Evolutionary conservation across 1,140 invertebrate genomes (phyloP), one percentile per base, ranked within the genome.

Genomic region (Aleiodes sp.): DNA sequence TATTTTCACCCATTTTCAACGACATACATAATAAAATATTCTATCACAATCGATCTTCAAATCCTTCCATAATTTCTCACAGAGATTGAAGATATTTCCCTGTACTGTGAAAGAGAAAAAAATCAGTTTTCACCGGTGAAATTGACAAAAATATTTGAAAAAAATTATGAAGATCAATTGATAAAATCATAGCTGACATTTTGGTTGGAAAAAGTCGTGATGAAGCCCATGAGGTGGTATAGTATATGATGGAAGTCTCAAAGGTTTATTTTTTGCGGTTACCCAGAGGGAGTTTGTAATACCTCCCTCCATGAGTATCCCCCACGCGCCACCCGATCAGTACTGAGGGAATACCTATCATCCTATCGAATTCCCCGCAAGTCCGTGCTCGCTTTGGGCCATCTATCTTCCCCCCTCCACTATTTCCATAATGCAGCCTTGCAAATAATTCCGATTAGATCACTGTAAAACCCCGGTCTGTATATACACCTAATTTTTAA

Each of bases 391-490:
- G 66, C 66, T 68, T 24, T 14, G 10, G 57, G 66, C 35, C 24
- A 68, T 68, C n/a, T 43, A 24, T 61, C 37, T 46, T 33, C 41
- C 26, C 35, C 65, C 57, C 33, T 46, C 31, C 65, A 26, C 35
- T 35, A 68, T 62, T 68, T 68, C 62, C 66, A 62, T 52, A 29
- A 68, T 68, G 57, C 59, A 68, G 66, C 39, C 59, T 61, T 62
- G 66, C 57, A 62, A 68, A 67, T 67, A 67, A 61, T 68, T 68
- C 35, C 37, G 66, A 68, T 68, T 68, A 68, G 31, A 68, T 68
- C 66, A 29, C 33, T 9, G 14, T 37, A 67, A 43, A 67, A 67
- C 59, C 4, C 26, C 9, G n/a, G 10, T 31, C 28, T 59, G 10
- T 33, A 33, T 24, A 56, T 59, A 59, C 56, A 31, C 16, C 28